phyloP scores from a whole-genome alignment of 2,113 vertebrate species.

The Xiphias gladius region DNA sequence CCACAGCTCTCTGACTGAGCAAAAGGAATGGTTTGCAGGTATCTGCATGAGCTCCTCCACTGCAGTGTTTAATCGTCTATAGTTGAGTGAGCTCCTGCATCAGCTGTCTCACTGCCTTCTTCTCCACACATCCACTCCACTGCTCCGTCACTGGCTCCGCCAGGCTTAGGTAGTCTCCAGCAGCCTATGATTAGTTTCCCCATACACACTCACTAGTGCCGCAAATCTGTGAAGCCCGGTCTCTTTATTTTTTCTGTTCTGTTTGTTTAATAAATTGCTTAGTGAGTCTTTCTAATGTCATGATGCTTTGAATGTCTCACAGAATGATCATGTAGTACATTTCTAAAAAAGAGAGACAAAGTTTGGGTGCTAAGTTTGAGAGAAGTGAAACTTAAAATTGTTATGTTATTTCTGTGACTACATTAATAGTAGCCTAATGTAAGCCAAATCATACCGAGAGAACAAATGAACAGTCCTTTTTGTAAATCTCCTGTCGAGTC shows the following conservation, averaged over 20 bases:
- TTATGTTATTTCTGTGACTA: conserved; percentile 43
- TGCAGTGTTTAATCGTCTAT: conserved; percentile 8
- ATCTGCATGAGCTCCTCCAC: conserved; percentile 46
- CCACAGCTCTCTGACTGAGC: conserved; percentile 66
- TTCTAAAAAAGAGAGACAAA: conserved; percentile 19
- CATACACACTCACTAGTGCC: conserved; percentile 36
- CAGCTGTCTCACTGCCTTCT: conserved; percentile 83
- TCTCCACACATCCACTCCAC: conserved; percentile 42
- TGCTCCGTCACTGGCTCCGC: conserved; percentile 36
- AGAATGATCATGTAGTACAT: conserved; percentile 1
- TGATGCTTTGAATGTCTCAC: conserved; percentile 14
- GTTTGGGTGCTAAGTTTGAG: conserved; percentile 10
- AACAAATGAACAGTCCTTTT: conserved; percentile 33
- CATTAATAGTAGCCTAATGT: conserved; percentile 49
- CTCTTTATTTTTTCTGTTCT: conserved; percentile 28
- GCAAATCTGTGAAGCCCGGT: conserved; percentile 40
- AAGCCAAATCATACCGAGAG: conserved; percentile 40
- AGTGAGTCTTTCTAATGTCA: conserved; percentile 5
- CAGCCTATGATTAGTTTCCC: conserved; percentile 58
- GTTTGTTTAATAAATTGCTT: conserved; percentile 9
- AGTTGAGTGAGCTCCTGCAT: conserved; percentile 58
- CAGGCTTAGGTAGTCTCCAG: conserved; percentile 52
- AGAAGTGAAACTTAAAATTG: conserved; percentile 12
- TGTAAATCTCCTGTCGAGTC: conserved; percentile 11
- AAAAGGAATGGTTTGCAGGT: conserved; percentile 63